Evolutionary conservation across 2,888 invertebrate genomes (phyloP), one percentile per base, ranked within the genome.

Genomic region (Drosophila cyrtoloma): DNA sequence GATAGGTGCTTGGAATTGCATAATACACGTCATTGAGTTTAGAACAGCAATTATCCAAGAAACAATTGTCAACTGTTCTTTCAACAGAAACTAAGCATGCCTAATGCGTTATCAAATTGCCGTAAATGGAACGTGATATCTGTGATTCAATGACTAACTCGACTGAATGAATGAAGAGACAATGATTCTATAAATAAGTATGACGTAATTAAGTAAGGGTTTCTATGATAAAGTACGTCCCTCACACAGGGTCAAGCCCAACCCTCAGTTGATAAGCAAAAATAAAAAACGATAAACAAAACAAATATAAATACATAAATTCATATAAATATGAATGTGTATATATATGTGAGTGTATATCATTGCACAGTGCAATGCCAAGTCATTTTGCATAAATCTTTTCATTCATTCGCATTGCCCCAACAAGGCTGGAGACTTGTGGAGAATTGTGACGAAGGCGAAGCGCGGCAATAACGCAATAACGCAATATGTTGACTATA

Each of bases 371-470:
- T 30, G 52, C 56, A 59, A 70, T 76, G 70, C 61, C 59, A 80
- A 74, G 71, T 60, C 63, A 71, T 82, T 87, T 80, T 82, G 89
- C 87, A 90, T 87, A 90, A 82, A 89, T 90, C 79, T 77, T 88
- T 76, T 71, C 71, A 75, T 79, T 77, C 69, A 79, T 75, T 59
- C 61, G 58, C 52, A 12, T 57, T 56, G 28, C 26, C 55, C 55
- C 57, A 42, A 72, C 62, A 73, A 62, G 81, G 75, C 71, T 64
- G 53, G 44, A 58, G 65, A 52, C 55, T 58, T 35, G 67, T 2
- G 22, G 39, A 42, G 33, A 55, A 37, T 33, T 58, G 69, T 19
- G 53, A 60, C 64, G 69, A 67, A 67, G 69, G 33, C 79, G 52
- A 76, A 76, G 28, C 66, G 28, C 68, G 55, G 50, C 77, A 51